Conservation (phyloP, 2,797 vertebrate species). For the Balearica regulorum region DNA sequence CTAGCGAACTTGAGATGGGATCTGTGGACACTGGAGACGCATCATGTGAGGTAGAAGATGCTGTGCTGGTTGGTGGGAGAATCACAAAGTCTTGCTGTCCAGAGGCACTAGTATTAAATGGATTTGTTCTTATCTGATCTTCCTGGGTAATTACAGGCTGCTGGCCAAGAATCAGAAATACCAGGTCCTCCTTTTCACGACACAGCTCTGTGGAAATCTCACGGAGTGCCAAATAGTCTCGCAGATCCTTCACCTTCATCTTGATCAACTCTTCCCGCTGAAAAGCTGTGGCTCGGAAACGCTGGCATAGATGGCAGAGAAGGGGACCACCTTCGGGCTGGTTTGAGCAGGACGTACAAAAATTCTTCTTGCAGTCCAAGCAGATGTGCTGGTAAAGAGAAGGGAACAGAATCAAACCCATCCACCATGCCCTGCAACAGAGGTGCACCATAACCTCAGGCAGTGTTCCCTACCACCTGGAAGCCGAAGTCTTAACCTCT, state of each 20-base stretch:
- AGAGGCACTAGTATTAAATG: conserved; percentile 1
- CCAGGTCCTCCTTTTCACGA: conserved; percentile 94
- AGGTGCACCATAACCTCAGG: accelerated
- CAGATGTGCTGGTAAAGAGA: conserved; percentile 72
- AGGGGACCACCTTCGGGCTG: conserved; percentile 65
- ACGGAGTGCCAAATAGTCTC: conserved; percentile 92
- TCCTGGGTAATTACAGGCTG: conserved; percentile 72
- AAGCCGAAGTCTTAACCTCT: not conserved
- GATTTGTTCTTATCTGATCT: conserved; percentile 50
- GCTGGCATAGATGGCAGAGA: conserved; percentile 77
- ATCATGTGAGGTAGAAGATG: conserved; percentile 59
- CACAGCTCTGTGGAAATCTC: conserved; percentile 89
- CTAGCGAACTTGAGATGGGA: conserved; percentile 29
- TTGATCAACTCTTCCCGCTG: conserved; percentile 79
- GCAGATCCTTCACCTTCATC: conserved; percentile 89
- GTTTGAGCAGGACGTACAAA: conserved; percentile 67
- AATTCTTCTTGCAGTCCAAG: conserved; percentile 79
- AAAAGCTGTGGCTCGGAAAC: conserved; percentile 75
- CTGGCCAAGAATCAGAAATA: conserved; percentile 88
- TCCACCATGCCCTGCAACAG: not conserved
- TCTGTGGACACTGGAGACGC: conserved; percentile 31
- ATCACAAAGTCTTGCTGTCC: conserved; percentile 67
- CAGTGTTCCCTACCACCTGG: not conserved
- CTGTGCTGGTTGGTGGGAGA: conserved; percentile 24
- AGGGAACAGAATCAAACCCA: not conserved